Conservation (phyloP, 2,888 invertebrate species). For the Epiblema foenella region DNA sequence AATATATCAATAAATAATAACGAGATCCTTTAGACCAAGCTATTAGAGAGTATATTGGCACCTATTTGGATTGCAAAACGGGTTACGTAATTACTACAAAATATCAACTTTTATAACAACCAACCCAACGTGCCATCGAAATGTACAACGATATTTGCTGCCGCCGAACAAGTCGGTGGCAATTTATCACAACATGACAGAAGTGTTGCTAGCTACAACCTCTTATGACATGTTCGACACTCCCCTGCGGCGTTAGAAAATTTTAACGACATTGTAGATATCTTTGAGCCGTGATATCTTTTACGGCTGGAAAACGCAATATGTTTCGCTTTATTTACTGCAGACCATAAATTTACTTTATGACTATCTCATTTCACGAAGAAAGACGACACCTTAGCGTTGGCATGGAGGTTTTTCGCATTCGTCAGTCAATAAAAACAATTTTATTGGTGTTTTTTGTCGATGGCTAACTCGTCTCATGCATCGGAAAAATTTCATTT, state of each 20-base stretch:
- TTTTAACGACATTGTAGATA: slow-evolving; percentile 58
- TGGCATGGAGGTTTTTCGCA: slow-evolving; percentile 61
- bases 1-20: too few relatives aligned
- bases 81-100: not conserved
- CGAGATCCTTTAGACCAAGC: too few relatives aligned
- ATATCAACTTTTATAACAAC: not conserved
- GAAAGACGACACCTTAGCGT: slow-evolving; percentile 59
- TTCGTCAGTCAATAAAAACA: slow-evolving; percentile 68
- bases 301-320: slow-evolving; percentile 70
- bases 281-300: slow-evolving; percentile 63
- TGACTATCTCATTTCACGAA: slow-evolving; percentile 77
- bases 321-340: slow-evolving; percentile 79
- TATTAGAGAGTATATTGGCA: not conserved
- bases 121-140: not conserved
- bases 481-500: slow-evolving; percentile 25
- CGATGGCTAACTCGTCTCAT: slow-evolving; percentile 47
- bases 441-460: slow-evolving; percentile 69
- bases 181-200: slow-evolving; percentile 16
- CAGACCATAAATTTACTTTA: slow-evolving; percentile 77
- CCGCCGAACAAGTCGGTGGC: not conserved
- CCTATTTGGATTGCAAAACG: not conserved
- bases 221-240: slow-evolving; percentile 37
- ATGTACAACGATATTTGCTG: not conserved
- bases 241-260: slow-evolving; percentile 50
- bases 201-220: slow-evolving; percentile 24